Evolutionary conservation across 2,797 vertebrate species (phyloP).

Genomic region (Sardinella longiceps): DNA sequence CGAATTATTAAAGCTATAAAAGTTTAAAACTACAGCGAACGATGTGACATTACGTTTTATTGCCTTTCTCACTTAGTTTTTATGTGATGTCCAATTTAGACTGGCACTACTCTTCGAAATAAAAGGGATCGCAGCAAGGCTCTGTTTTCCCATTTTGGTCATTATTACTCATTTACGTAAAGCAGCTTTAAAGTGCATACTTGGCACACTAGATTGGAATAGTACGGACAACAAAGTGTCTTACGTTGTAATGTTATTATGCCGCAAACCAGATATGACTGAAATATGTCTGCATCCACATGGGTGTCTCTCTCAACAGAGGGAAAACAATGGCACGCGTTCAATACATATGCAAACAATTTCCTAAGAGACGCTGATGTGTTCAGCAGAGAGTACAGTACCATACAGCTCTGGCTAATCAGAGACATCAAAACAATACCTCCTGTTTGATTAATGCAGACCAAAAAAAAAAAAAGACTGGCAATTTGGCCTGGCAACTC

Average conservation of each 20-base stretch:
- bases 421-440: slow-evolving; percentile 41
- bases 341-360: slow-evolving; percentile 23
- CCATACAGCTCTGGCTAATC: background rate
- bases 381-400: slow-evolving; percentile 10
- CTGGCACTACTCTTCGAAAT: slow-evolving; percentile 16
- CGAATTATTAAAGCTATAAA: slow-evolving; percentile 19
- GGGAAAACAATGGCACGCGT: slow-evolving; percentile 2
- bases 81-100: slow-evolving; percentile 22
- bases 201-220: background rate
- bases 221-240: slow-evolving; percentile 4
- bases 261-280: background rate
- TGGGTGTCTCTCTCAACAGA: slow-evolving; percentile 15
- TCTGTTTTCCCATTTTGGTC: background rate
- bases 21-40: slow-evolving; percentile 15
- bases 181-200: background rate
- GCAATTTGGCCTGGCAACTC: slow-evolving; percentile 36
- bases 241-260: slow-evolving; percentile 2
- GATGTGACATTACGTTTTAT: slow-evolving; percentile 21
- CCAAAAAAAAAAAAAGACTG: slow-evolving; percentile 41
- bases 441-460: slow-evolving; percentile 54
- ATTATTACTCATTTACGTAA: slow-evolving; percentile 15
- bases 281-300: slow-evolving; percentile 1
- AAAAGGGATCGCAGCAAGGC: background rate
- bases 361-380: slow-evolving; percentile 15
- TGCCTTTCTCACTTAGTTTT: slow-evolving; percentile 23